Conservation (phyloP, 2,797 vertebrate species). For the Oreochromis grahami region DNA sequence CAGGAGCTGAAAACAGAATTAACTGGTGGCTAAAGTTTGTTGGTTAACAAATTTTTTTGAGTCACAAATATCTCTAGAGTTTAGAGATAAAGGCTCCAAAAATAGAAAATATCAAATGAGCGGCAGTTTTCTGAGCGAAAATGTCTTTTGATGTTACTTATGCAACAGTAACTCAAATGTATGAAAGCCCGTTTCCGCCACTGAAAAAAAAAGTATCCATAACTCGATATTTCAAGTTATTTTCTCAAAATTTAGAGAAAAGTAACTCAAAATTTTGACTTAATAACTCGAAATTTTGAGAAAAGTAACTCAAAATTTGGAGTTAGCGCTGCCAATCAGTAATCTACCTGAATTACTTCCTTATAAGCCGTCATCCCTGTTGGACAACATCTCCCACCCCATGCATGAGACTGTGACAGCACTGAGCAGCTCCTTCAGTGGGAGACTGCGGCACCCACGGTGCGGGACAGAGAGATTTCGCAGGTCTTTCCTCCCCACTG, state of each 20-base stretch:
- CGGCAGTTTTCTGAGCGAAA: neutral
- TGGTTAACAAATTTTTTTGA: neutral
- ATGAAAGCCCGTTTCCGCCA: neutral
- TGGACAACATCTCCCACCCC: too few species aligned
- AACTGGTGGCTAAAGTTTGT: neutral
- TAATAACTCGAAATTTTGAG: too few species aligned
- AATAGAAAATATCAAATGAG: neutral
- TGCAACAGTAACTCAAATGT: neutral
- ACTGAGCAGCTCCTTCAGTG: too few species aligned
- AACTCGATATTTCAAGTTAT: neutral
- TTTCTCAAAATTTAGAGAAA: neutral
- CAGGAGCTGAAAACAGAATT: neutral
- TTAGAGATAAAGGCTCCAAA: neutral
- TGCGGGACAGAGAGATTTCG: too few species aligned
- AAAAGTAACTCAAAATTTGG: neutral
- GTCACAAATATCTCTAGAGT: neutral
- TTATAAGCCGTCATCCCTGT: too few species aligned
- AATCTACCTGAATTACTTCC: neutral
- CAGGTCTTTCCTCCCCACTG: too few species aligned
- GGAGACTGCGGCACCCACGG: too few species aligned
- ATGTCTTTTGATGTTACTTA: neutral
- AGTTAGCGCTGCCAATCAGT: neutral
- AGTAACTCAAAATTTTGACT: too few species aligned
- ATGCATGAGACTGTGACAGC: too few species aligned
- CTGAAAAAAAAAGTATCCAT: neutral